A percentile compares a stretch with the other conserved stretches of the same genome.
Evolutionary conservation across 2,113 vertebrate species (phyloP).

Genomic region (Rostratula benghalensis): DNA sequence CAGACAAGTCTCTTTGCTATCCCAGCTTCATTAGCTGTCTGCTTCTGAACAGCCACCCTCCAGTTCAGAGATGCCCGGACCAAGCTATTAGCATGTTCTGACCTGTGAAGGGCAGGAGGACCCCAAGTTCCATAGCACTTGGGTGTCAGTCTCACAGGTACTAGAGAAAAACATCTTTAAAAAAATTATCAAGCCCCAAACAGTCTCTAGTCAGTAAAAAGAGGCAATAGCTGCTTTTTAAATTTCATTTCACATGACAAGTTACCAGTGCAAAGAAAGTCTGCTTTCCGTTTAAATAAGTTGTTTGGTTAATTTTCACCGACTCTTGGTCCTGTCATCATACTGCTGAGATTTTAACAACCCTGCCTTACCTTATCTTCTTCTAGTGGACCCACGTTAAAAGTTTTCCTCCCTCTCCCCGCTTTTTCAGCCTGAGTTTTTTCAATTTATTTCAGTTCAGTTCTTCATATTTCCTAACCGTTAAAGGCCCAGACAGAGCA

Average conservation of each 20-base stretch:
- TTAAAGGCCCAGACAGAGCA: not conserved
- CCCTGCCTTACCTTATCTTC: not conserved
- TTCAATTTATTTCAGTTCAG: not conserved
- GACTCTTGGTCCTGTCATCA: not conserved
- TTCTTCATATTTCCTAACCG: conserved; percentile 14
- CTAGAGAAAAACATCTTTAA: not conserved
- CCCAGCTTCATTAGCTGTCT: not conserved
- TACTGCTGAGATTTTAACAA: not conserved
- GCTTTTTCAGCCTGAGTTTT: not conserved
- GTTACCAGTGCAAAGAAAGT: not conserved
- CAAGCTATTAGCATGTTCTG: not conserved
- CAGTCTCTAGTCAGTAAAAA: not conserved
- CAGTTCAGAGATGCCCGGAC: not conserved
- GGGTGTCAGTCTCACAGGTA: not conserved
- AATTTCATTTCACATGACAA: not conserved
- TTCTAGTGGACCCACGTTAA: rapidly evolving
- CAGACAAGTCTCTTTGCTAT: not conserved
- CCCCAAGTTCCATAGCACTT: not conserved
- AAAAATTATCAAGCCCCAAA: not conserved
- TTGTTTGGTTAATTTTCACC: not conserved
- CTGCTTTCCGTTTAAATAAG: not conserved
- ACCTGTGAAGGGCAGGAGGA: not conserved
- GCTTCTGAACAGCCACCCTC: not conserved
- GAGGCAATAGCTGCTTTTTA: not conserved
- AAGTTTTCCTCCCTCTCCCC: not conserved